Base-by-base conservation (phyloP, 2,113 vertebrate species). In the Corythornis madagascariensis region DNA sequence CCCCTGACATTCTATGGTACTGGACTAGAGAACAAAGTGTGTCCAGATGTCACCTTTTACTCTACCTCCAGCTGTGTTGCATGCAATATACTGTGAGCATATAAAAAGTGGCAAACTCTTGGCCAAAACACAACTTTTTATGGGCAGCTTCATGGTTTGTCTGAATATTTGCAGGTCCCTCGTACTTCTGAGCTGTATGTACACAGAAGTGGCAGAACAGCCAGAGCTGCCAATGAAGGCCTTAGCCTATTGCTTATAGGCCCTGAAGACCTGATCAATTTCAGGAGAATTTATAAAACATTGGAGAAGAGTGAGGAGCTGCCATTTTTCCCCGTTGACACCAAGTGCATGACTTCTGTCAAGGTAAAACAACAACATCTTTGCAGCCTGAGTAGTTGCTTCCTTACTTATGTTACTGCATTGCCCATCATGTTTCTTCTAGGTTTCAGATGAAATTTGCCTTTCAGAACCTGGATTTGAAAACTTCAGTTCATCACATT, bases 161-260 rank as follows among this genome's bases (percentile, higher is more conserved):
- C 29, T 74, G 52, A 33, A 31, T 25, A 16, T 25, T 63, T 89
- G 20, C 94, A 99, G 99, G 98, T 99, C 42, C 99, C 99, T 17
- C 98, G 99, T 45, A 99, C 99, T 1, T 99, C 99, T 0, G 99
- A 99, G 97, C 98, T 98, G 2, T 99, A 99, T 0, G 98, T 99
- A 47, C 99, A 99, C 95, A 98, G 99, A 26, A 99, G 99, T 1
- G 99, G 99, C 64, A 97, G 99, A 38, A 99, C 99, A 13, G 99
- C 99, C 16, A 98, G 99, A 79, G 99, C 98, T 21, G 95, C 98
- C 57, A 98, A 87, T 10, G 98, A 99, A 57, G 99, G 99, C 67
- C 98, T 99, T 28, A 99, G 98, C 93, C 94, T 99, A 43, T 94
- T 99, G 90, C 96, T 99, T 16, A 97, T 99, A 3, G 98, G 99